These are phyloP conservation scores for Heliothis virescens DNA, from an alignment of 1,140 invertebrate species.

Conservation along the genomic window DNA sequence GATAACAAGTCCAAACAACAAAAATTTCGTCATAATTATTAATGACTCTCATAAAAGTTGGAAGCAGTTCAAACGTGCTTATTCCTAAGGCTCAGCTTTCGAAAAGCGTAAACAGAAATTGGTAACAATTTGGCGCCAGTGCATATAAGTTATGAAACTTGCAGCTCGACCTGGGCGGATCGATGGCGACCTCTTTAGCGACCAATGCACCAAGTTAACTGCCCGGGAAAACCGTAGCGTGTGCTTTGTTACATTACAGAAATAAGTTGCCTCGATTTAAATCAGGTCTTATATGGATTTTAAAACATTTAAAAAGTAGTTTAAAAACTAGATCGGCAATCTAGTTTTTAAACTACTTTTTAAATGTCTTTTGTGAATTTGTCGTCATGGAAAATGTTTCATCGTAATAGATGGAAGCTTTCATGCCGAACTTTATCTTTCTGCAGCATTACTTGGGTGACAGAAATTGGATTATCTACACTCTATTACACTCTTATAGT, in stretches of 20 bases:
- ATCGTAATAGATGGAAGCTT: background rate
- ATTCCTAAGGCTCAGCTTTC: constrained; percentile 42
- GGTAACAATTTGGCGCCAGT: constrained; percentile 67
- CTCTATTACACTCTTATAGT: constrained; percentile 13
- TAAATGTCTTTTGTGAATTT: constrained; percentile 36
- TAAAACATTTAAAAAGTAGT: no score
- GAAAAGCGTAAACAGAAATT: constrained; percentile 60
- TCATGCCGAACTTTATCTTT: background rate
- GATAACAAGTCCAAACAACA: constrained; percentile 18
- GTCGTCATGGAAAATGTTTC: constrained; percentile 17
- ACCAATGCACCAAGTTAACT: constrained; percentile 79
- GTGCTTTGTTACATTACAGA: constrained; percentile 61
- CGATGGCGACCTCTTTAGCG: constrained; percentile 82
- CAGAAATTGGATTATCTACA: constrained; percentile 31
- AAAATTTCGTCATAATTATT: constrained; percentile 25
- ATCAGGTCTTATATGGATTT: constrained; percentile 22
- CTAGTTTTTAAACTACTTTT: constrained; percentile 39
- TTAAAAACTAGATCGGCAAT: no score
- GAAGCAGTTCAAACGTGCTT: constrained; percentile 50
- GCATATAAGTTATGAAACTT: constrained; percentile 71
- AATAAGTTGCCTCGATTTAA: constrained; percentile 48
- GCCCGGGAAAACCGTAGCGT: constrained; percentile 71
- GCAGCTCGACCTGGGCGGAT: constrained; percentile 65
- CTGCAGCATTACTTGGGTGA: constrained; percentile 12
- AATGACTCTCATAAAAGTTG: constrained; percentile 46